A percentile compares a stretch with the other conserved stretches of the same genome.
phyloP scores from a whole-genome alignment of 2,797 vertebrate genomes.

The Hypotaenidia philippensis region DNA sequence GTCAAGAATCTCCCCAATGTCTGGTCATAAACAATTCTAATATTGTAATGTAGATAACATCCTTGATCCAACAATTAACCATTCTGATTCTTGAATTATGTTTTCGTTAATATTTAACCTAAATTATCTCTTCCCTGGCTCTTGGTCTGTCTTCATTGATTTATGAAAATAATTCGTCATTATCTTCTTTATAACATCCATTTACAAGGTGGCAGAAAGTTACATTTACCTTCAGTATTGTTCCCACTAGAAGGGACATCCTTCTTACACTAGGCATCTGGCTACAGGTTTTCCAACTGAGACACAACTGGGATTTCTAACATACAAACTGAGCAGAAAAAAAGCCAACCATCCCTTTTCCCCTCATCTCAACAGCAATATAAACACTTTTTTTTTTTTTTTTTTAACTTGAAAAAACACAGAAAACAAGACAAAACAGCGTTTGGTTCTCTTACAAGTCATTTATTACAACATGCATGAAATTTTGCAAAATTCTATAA shows the following conservation, averaged over 20 bases:
- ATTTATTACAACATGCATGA: background rate
- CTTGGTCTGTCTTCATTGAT: background rate
- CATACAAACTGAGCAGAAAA: background rate
- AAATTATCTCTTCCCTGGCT: background rate
- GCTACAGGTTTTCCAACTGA: background rate
- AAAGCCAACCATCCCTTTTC: background rate
- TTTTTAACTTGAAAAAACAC: background rate
- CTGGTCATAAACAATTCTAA: background rate
- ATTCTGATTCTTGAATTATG: background rate
- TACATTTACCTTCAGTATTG: background rate
- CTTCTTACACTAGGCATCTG: background rate
- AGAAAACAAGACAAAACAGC: background rate
- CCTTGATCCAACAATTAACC: background rate
- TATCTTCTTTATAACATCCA: background rate
- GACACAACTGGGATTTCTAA: background rate
- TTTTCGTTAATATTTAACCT: slow-evolving; percentile 27
- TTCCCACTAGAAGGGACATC: background rate
- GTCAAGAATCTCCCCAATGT: background rate
- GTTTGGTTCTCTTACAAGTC: background rate
- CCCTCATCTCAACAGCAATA: background rate
- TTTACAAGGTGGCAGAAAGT: background rate
- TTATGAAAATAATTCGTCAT: slow-evolving; percentile 34
- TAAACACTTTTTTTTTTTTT: background rate
- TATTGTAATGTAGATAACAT: background rate
- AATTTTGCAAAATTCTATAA: background rate